Base-by-base conservation (phyloP, 2,888 invertebrate species). In the Noctua pronuba region DNA sequence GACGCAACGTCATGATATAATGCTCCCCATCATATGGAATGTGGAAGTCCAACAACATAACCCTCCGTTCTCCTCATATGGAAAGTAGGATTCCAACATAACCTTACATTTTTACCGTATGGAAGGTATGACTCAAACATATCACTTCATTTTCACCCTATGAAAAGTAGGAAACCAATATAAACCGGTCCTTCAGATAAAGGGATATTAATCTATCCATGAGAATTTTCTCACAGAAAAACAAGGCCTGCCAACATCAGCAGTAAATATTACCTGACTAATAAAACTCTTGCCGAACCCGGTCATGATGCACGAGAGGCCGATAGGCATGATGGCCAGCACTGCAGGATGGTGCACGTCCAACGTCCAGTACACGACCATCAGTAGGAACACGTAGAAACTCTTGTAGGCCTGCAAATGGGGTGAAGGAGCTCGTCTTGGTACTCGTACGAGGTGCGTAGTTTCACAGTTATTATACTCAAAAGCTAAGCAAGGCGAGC, bases 381-480 rank as follows among this genome's bases (percentile, higher is more conserved):
- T 91, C 28, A 95, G 82, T 5, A 94, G 83, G 79, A 95, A 95
- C 10, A 93, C 88, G 81, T 93, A 95, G 69, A 95, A 94, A 85
- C 93, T 87, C 81, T 84, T 89, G 80, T 91, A 92, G 0, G 90
- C 91, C 93, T 93, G 41, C 24, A 78, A 84, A 69, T 0, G 4
- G 8, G 8, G 68, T 64, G 65, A 35, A 35, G 16, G 18, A 41
- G 11, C 28, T 28, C 18, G 7, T 35, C 31, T 28, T 0, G 16
- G 58, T 58, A 58, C n/a, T 55, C n/a, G 11, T 24, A 3, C 24
- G 11, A 52, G 52, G 21, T 24, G 24, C 24, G 1, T 52, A 52
- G 1, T 52, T 24, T 58, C 16, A 58, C n/a, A 58, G 28, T 58
- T 16, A 58, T 16, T 28, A 11, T 55, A 55, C 13, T n/a, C 8